phyloP scores from a whole-genome alignment of 2,113 vertebrate species.

The Hemiprocne comata region DNA sequence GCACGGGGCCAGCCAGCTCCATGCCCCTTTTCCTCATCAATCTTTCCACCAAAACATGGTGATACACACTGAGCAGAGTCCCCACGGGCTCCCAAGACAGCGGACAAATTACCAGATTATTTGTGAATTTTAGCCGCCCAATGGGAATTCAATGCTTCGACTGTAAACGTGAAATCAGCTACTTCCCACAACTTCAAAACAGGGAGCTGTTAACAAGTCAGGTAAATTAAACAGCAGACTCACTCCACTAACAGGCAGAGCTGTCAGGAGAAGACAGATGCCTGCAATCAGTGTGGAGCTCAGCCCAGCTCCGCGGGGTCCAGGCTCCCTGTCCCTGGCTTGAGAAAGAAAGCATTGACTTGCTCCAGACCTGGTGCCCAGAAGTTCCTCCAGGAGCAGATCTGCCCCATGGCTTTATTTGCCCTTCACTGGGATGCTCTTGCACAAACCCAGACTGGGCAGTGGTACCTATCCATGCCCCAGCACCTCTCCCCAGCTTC shows the following conservation, averaged over 20 bases:
- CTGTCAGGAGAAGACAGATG: conserved; percentile 79
- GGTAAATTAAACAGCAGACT: conserved; percentile 76
- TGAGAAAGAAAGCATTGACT: background rate
- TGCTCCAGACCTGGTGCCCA: background rate
- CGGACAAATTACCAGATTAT: conserved; percentile 70
- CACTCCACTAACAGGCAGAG: conserved; percentile 68
- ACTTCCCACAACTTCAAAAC: conserved; percentile 70
- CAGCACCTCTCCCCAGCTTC: rapidly evolving
- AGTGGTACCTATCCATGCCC: rapidly evolving
- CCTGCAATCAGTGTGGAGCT: conserved; percentile 65
- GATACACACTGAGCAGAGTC: conserved; percentile 30
- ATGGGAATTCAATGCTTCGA: conserved; percentile 51
- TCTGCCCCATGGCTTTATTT: background rate
- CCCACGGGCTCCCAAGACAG: conserved; percentile 27
- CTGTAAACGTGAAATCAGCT: conserved; percentile 69
- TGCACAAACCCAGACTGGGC: background rate
- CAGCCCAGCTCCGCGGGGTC: background rate
- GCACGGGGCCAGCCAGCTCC: conserved; percentile 11
- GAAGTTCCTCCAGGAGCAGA: background rate
- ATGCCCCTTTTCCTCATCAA: conserved; percentile 52
- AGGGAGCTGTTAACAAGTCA: conserved; percentile 76
- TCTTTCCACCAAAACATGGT: conserved; percentile 54
- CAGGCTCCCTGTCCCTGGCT: background rate
- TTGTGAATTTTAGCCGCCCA: conserved; percentile 62
- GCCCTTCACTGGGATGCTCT: background rate